These are phyloP conservation scores for Drosophila bocqueti DNA, from an alignment of 1,140 invertebrate genomes.

Conservation along the genomic window DNA sequence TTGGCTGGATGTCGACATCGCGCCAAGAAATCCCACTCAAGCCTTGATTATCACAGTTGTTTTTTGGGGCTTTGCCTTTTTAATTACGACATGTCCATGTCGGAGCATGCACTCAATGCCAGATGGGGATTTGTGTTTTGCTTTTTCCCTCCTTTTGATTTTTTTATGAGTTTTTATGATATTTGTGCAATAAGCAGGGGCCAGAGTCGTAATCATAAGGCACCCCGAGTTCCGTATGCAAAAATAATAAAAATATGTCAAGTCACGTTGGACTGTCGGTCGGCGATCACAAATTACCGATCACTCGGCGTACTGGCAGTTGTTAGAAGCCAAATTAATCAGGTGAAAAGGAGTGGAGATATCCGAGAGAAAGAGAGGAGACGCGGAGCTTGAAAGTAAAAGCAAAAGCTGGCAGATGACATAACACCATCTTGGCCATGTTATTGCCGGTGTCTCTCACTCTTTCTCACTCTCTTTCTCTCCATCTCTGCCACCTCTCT, in stretches of 20 bases:
- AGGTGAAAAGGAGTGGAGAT: slow-evolving; percentile 4
- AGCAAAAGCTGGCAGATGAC: slow-evolving; percentile 38
- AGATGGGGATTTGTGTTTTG: slow-evolving; percentile 29
- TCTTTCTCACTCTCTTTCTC: neutral
- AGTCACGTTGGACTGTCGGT: slow-evolving; percentile 31
- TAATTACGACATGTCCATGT: slow-evolving; percentile 49
- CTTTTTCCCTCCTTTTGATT: neutral
- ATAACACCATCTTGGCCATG: slow-evolving; percentile 37
- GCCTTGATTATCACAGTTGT: slow-evolving; percentile 33
- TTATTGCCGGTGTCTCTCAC: slow-evolving; percentile 27
- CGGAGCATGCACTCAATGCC: slow-evolving; percentile 47
- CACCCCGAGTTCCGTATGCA: slow-evolving; percentile 35
- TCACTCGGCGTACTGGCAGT: slow-evolving; percentile 19
- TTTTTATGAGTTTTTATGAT: slow-evolving; percentile 37
- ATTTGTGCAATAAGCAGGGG: slow-evolving; percentile 36
- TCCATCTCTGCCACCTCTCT: neutral
- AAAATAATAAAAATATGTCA: slow-evolving; percentile 27
- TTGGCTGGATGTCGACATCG: slow-evolving; percentile 8
- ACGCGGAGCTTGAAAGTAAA: slow-evolving; percentile 38
- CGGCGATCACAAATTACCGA: slow-evolving; percentile 16
- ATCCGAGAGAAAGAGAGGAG: neutral
- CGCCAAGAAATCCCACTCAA: slow-evolving; percentile 19
- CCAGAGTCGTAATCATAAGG: slow-evolving; percentile 21
- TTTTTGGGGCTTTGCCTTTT: slow-evolving; percentile 34
- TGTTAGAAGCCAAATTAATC: slow-evolving; percentile 54